These are phyloP conservation scores for Taeniopygia guttata DNA, from an alignment of 2,797 vertebrate genomes.

Conservation along the genomic window DNA sequence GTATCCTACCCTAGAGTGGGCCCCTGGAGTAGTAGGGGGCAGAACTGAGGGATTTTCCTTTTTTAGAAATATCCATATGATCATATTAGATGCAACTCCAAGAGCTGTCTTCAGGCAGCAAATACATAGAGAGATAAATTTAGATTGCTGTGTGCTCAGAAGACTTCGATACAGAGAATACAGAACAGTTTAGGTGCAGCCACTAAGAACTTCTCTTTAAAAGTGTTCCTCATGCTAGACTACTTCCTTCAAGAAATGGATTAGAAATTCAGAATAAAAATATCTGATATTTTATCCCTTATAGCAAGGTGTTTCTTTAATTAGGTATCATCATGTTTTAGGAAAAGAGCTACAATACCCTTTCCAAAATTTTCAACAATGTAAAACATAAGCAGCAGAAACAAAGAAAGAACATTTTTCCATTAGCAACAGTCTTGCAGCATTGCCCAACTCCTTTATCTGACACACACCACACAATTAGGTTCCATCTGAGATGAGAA, in stretches of 20 bases:
- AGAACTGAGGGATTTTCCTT: not conserved
- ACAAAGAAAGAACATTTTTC: not conserved
- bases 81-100: not conserved
- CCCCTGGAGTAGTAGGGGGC: not conserved
- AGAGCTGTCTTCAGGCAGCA: not conserved
- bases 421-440: not conserved
- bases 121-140: not conserved
- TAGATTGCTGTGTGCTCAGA: not conserved
- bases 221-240: not conserved
- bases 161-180: not conserved
- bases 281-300: not conserved
- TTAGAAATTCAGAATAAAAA: not conserved
- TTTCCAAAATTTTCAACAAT: not conserved
- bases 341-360: not conserved
- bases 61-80: not conserved
- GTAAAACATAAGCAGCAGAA: not conserved
- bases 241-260: not conserved
- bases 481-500: not conserved
- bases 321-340: not conserved
- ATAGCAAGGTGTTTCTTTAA: not conserved
- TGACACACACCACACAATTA: not conserved
- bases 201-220: too few species aligned
- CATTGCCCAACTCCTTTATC: not conserved
- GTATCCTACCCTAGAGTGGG: not conserved
- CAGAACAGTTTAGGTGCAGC: not conserved